phyloP scores from a whole-genome alignment of 2,797 vertebrate genomes.

The Rhinoraja longicauda region DNA sequence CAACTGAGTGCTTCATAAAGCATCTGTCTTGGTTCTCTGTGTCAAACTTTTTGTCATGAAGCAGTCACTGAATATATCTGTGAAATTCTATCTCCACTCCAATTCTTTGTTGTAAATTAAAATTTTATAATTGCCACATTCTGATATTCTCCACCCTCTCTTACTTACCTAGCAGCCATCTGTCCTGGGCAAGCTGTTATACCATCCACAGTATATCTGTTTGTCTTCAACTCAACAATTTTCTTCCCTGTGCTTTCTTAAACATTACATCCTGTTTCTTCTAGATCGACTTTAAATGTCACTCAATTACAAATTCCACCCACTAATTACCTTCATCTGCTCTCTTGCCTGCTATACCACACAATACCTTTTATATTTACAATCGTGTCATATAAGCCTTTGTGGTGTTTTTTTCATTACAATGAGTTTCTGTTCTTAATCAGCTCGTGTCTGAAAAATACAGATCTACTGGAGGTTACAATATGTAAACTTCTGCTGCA shows the following conservation, averaged over 20 bases:
- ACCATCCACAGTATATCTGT: neutral
- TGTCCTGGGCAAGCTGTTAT: neutral
- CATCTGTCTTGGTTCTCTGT: neutral
- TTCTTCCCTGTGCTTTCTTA: neutral
- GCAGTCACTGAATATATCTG: neutral
- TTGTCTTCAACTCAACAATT: neutral
- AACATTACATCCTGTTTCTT: neutral
- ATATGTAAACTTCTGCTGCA: neutral
- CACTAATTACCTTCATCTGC: neutral
- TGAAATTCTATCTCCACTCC: neutral
- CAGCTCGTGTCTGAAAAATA: neutral
- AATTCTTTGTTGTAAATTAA: neutral
- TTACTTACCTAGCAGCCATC: neutral
- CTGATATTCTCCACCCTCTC: too few relatives aligned
- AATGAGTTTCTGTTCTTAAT: neutral
- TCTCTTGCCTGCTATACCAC: neutral
- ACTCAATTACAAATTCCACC: neutral
- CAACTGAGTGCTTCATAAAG: neutral
- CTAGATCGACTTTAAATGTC: neutral
- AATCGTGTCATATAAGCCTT: neutral
- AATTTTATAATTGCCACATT: neutral
- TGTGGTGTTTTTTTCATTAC: neutral
- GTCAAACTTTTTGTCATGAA: neutral
- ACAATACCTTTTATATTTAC: neutral
- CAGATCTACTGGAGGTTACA: neutral